Evolutionary conservation across 2,888 invertebrate genomes (phyloP).

Genomic region (Eulithis testata): DNA sequence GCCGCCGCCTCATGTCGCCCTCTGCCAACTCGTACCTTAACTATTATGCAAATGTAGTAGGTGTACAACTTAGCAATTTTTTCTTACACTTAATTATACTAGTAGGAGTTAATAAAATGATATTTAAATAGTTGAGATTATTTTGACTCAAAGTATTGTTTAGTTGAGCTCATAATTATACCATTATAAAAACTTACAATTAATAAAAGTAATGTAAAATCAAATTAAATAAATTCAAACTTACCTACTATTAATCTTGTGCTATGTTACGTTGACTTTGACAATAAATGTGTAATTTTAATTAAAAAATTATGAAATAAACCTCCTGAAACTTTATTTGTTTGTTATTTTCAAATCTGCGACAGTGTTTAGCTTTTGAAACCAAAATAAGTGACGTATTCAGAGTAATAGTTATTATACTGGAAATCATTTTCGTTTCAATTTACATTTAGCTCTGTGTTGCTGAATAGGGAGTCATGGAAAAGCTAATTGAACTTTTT

Average conservation of each 20-base stretch:
- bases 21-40: too few relatives aligned
- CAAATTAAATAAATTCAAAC: constrained; percentile 50
- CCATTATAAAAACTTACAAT: neutral
- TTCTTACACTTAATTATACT: constrained; percentile 8
- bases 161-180: neutral
- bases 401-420: too few relatives aligned
- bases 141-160: neutral
- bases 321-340: constrained; percentile 58
- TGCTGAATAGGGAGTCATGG: too few relatives aligned
- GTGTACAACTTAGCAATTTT: constrained; percentile 12
- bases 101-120: constrained; percentile 5
- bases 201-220: neutral
- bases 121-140: too few relatives aligned
- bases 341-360: constrained; percentile 29
- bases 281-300: constrained; percentile 83
- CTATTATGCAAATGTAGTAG: constrained; percentile 6
- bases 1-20: too few relatives aligned
- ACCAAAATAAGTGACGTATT: neutral
- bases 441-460: too few relatives aligned
- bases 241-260: constrained; percentile 58
- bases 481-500: too few relatives aligned
- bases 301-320: constrained; percentile 62
- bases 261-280: constrained; percentile 82
- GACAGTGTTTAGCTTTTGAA: neutral
- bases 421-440: too few relatives aligned